Base-by-base conservation (phyloP, 2,113 vertebrate species). In the Macquaria ambigua region DNA sequence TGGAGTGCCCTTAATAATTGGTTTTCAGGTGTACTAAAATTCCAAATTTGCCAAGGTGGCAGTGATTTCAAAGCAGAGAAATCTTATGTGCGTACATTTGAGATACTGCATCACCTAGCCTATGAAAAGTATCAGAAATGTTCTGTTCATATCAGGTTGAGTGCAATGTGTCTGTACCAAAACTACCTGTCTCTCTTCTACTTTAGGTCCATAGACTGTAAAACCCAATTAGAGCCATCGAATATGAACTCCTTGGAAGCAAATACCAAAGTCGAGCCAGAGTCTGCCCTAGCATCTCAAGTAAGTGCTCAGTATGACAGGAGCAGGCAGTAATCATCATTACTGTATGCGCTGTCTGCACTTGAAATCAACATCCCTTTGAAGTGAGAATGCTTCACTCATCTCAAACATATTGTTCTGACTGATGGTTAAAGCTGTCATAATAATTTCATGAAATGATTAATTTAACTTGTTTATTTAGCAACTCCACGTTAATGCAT, bases 201-300 rank as follows among this genome's bases (percentile, higher is more conserved):
- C 18, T 71, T 67, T 7, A 99, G 98, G 98, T 97, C 97, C 69
- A 95, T 97, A 79, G 98, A 99, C 88, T 96, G 96, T 88, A 97
- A 96, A 92, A 95, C 95, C 37, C 97, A 97, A 72, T 90, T 95
- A 59, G 98, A 99, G 83, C 90, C 96, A 72, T 82, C 91, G 2
- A 92, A 94, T 85, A 98, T 97, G 93, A 96, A 95, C 81, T 91
- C 95, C 68, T 89, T 97, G 93, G 98, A 98, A 78, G 88, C 93
- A 37, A 96, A 97, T 86, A 95, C 96, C 34, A 93, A 96, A 71
- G 95, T 95, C 1, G 98, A 99, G 70, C 88, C 97, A 68, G 98
- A 99, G 87, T 94, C 96, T 75, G 95, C 95, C 39, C 94, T 97
- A 62, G 92, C 96, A 78, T 85, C 95, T 92, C 98, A 99, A 97